Percentiles rank a stretch among this genome's conserved stretches.
These are phyloP conservation scores for Hoplostethus mediterraneus DNA, from an alignment of 2,797 vertebrate genomes.

Conservation along the genomic window DNA sequence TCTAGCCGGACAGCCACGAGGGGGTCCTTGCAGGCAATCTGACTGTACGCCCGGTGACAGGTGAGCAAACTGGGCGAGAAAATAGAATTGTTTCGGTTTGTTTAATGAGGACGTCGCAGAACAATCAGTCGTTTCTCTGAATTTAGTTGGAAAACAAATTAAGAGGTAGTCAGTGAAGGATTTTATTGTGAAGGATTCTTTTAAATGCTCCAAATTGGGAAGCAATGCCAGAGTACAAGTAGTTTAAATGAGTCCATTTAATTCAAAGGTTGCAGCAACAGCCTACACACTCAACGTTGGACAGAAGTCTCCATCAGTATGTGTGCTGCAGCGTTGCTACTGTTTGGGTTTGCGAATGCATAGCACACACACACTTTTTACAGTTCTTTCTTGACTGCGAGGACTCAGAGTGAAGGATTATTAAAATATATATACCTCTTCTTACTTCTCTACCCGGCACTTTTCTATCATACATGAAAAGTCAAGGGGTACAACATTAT, in stretches of 20 bases:
- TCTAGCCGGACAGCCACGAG: slow-evolving; percentile 46
- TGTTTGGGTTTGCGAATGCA: too few relatives aligned
- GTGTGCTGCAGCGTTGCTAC: too few relatives aligned
- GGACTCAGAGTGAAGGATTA: too few relatives aligned
- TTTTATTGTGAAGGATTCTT: background rate
- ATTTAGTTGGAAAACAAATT: background rate
- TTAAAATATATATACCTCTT: background rate
- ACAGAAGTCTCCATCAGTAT: too few relatives aligned
- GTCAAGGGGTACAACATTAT: background rate
- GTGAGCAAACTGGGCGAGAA: slow-evolving; percentile 12
- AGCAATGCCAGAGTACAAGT: background rate
- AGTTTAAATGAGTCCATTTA: background rate
- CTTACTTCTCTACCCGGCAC: background rate
- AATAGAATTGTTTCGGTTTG: slow-evolving; percentile 20
- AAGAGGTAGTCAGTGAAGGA: background rate
- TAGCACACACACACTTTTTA: too few relatives aligned
- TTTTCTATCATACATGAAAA: background rate
- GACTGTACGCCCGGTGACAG: slow-evolving; percentile 27
- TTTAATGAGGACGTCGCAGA: slow-evolving; percentile 31
- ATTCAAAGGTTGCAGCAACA: too few relatives aligned
- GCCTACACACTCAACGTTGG: too few relatives aligned
- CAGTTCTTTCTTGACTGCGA: too few relatives aligned
- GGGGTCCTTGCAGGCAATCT: slow-evolving; percentile 45
- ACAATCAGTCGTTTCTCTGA: slow-evolving; percentile 23
- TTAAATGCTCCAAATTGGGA: slow-evolving; percentile 4